Conservation (phyloP, 2,888 invertebrate genomes). For the Pegoplata infirma region DNA sequence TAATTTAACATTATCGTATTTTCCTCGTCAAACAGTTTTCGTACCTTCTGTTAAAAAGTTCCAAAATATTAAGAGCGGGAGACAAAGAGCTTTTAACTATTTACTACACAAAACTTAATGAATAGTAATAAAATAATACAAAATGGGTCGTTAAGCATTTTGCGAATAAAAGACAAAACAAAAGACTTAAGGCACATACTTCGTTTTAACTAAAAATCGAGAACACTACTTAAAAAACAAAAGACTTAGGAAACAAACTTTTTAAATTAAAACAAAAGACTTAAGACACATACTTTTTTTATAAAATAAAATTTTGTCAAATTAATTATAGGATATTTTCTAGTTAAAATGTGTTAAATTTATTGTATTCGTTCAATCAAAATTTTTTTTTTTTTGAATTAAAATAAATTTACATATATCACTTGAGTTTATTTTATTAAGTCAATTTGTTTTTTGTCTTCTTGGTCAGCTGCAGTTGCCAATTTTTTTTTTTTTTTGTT, state of each 20-base stretch:
- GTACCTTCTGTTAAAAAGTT: too few species aligned
- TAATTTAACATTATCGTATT: too few species aligned
- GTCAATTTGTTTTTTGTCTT: slow-evolving; percentile 1
- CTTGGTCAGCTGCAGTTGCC: slow-evolving; percentile 45
- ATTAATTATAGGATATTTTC: too few species aligned
- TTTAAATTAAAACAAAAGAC: neutral
- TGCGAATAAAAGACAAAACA: slow-evolving; percentile 9
- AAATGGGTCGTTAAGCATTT: neutral
- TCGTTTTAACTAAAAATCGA: neutral
- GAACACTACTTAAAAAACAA: neutral
- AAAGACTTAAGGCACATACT: slow-evolving; percentile 47
- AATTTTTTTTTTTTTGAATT: too few species aligned
- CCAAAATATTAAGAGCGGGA: too few species aligned
- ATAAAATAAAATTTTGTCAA: too few species aligned
- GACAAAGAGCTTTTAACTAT: too few species aligned
- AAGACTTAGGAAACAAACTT: neutral
- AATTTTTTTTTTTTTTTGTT: slow-evolving; percentile 17
- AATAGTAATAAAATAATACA: neutral
- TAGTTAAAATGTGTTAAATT: too few species aligned
- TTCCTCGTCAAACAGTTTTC: too few species aligned
- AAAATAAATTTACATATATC: too few species aligned
- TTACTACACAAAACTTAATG: slow-evolving; percentile 3
- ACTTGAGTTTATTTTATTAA: neutral
- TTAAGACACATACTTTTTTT: neutral
- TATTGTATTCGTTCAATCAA: too few species aligned